Evolutionary conservation across 2,888 invertebrate species (phyloP).

Genomic region (Papilio gigon): DNA sequence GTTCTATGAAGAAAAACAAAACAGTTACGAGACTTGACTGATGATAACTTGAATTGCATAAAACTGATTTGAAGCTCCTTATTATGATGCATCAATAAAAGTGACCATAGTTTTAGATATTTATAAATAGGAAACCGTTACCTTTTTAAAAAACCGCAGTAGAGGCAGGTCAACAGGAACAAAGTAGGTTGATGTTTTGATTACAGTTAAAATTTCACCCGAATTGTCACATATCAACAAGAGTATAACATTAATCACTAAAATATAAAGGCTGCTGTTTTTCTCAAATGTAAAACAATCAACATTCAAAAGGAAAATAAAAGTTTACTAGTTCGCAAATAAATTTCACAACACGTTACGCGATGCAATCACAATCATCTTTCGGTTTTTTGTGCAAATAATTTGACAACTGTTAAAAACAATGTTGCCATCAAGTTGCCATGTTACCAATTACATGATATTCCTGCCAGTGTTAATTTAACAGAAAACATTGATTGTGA

Average conservation of each 20-base stretch:
- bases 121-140: conserved; percentile 67
- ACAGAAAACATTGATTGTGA: background rate
- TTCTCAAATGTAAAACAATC: conserved; percentile 56
- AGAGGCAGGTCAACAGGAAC: conserved; percentile 73
- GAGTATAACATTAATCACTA: conserved; percentile 63
- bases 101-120: conserved; percentile 23
- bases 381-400: conserved; percentile 45
- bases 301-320: conserved; percentile 62
- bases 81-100: conserved; percentile 29
- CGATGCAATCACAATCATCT: conserved; percentile 48
- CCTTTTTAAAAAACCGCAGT: conserved; percentile 74
- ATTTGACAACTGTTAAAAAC: conserved; percentile 43
- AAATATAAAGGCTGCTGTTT: conserved; percentile 53
- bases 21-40: background rate
- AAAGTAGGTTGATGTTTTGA: conserved; percentile 68
- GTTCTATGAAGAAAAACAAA: conserved; percentile 8
- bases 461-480: background rate
- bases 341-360: conserved; percentile 71
- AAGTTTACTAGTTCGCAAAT: conserved; percentile 64
- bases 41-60: background rate
- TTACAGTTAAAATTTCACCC: conserved; percentile 61
- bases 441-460: background rate
- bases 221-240: conserved; percentile 59
- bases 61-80: background rate
- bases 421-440: conserved; percentile 52